Evolutionary conservation across 2,797 vertebrate species (phyloP).

Genomic region (Oreochromis mossambicus): DNA sequence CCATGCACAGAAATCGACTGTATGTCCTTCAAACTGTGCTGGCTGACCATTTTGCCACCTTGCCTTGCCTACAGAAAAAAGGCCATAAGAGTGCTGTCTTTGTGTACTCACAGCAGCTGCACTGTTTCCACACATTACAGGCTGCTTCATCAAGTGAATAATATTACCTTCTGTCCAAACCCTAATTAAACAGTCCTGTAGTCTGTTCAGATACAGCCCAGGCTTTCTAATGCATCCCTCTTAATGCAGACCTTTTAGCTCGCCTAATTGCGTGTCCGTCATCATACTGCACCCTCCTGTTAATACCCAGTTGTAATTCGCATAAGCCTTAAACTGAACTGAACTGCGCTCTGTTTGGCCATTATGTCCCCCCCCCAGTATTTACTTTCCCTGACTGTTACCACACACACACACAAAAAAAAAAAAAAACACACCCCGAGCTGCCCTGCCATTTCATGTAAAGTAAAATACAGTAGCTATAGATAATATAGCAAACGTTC

Average conservation of each 20-base stretch:
- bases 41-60: slow-evolving; percentile 54
- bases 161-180: slow-evolving; percentile 63
- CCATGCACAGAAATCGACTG: slow-evolving; percentile 30
- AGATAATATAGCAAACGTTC: slow-evolving; percentile 32
- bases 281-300: slow-evolving; percentile 36
- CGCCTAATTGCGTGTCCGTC: slow-evolving; percentile 49
- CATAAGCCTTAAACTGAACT: slow-evolving; percentile 36
- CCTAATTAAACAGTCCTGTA: slow-evolving; percentile 64
- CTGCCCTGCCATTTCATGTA: neutral
- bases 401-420: neutral
- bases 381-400: slow-evolving; percentile 23
- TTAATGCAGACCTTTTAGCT: slow-evolving; percentile 62
- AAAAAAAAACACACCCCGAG: neutral
- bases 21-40: slow-evolving; percentile 18
- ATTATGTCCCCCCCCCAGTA: neutral
- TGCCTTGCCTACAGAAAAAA: slow-evolving; percentile 54
- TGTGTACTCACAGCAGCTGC: slow-evolving; percentile 68
- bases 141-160: slow-evolving; percentile 67
- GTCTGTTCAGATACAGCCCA: slow-evolving; percentile 54
- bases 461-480: neutral
- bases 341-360: slow-evolving; percentile 22
- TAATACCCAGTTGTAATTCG: slow-evolving; percentile 47
- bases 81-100: slow-evolving; percentile 53
- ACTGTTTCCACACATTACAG: slow-evolving; percentile 62
- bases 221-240: slow-evolving; percentile 44